phyloP scores from a whole-genome alignment of 2,888 invertebrate genomes.

The Philaethria dido region DNA sequence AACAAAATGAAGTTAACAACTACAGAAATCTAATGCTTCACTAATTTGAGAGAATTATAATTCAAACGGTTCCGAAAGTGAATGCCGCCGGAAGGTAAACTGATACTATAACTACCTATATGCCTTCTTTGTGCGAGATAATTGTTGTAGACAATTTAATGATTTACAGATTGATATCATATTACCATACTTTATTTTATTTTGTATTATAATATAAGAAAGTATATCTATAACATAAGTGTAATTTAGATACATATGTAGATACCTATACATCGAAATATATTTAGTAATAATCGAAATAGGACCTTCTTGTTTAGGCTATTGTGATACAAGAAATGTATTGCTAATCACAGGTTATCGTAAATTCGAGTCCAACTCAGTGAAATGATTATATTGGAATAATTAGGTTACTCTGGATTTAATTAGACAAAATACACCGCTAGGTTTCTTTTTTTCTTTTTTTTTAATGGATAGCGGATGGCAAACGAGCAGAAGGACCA shows the following conservation, averaged over 20 bases:
- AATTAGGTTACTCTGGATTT: background rate
- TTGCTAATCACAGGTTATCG: too few relatives aligned
- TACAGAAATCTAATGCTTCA: conserved; percentile 36
- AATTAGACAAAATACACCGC: background rate
- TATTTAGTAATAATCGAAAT: too few relatives aligned
- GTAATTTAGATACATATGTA: background rate
- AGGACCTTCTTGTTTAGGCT: too few relatives aligned
- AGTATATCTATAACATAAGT: background rate
- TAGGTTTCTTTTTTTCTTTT: too few relatives aligned
- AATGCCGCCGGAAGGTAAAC: conserved; percentile 68
- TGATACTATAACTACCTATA: conserved; percentile 62
- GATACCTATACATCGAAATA: too few relatives aligned
- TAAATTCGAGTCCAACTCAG: background rate
- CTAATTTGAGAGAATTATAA: conserved; percentile 39
- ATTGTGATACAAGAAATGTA: too few relatives aligned
- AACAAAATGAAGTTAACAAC: conserved; percentile 21
- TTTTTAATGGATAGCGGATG: too few relatives aligned
- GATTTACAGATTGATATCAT: conserved; percentile 56
- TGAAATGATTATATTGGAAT: background rate
- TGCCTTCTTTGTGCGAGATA: conserved; percentile 60
- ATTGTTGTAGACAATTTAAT: conserved; percentile 71
- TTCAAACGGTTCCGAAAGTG: conserved; percentile 41
- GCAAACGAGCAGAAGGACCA: too few relatives aligned
- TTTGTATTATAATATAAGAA: background rate
- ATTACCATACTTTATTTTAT: conserved; percentile 49